Evolutionary conservation across 2,113 vertebrate genomes (phyloP).

Genomic region (Prochilodus magdalenae): DNA sequence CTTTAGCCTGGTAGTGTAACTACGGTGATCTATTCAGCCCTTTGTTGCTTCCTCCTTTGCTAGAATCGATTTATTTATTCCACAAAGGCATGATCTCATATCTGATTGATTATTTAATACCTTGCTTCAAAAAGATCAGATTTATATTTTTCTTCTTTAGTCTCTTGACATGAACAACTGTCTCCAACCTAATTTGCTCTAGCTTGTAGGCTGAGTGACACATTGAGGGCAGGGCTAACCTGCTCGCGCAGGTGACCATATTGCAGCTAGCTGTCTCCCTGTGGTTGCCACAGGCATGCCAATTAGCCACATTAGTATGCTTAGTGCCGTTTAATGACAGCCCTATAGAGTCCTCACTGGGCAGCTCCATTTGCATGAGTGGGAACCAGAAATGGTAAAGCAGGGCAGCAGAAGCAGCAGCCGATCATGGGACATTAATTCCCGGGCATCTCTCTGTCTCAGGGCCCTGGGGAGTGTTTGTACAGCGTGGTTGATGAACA

Average conservation of each 20-base stretch:
- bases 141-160: background rate
- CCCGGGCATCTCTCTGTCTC: conserved; percentile 20
- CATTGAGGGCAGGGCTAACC: background rate
- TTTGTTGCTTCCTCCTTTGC: background rate
- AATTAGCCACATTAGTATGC: conserved; percentile 47
- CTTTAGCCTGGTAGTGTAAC: too few relatives aligned
- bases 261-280: conserved; percentile 16
- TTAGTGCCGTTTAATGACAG: conserved; percentile 56
- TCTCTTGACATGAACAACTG: background rate
- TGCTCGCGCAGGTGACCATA: background rate
- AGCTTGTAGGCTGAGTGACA: background rate
- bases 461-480: conserved; percentile 38
- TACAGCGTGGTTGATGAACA: conserved; percentile 40
- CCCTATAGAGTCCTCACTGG: conserved; percentile 46
- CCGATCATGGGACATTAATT: conserved; percentile 39
- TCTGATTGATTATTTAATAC: background rate
- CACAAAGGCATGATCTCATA: background rate
- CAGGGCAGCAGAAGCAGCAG: conserved; percentile 27
- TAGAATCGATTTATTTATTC: background rate
- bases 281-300: conserved; percentile 21
- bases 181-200: background rate
- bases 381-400: conserved; percentile 36
- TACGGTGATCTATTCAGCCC: too few relatives aligned
- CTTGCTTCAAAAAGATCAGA: background rate
- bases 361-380: conserved; percentile 41